These are phyloP conservation scores for Megaceryle torquata DNA, from an alignment of 2,113 vertebrate species.

Conservation along the genomic window DNA sequence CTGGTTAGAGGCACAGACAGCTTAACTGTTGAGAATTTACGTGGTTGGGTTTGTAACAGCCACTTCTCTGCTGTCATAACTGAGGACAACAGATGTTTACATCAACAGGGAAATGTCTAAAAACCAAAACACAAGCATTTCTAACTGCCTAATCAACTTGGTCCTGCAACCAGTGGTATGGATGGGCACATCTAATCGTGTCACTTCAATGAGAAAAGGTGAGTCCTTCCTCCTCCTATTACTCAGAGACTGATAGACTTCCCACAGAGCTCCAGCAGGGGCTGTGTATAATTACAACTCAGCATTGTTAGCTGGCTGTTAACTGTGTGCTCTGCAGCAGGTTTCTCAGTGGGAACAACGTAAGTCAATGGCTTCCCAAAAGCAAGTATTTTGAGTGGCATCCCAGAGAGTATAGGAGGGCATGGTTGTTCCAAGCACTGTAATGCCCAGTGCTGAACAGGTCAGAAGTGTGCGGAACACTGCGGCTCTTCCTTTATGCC, in stretches of 20 bases:
- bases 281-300: not conserved
- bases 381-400: not conserved
- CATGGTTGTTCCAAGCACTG: fast-evolving
- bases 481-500: fast-evolving
- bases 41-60: not conserved
- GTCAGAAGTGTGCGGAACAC: not conserved
- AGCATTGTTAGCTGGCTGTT: not conserved
- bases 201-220: not conserved
- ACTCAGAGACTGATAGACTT: not conserved
- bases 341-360: fast-evolving
- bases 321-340: not conserved
- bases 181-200: not conserved
- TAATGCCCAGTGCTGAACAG: not conserved
- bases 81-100: not conserved
- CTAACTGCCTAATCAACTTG: not conserved
- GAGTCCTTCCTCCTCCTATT: not conserved
- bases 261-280: not conserved
- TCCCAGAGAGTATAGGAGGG: not conserved
- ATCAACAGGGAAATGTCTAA: not conserved
- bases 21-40: not conserved
- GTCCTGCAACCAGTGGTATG: not conserved
- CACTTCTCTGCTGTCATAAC: not conserved
- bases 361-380: not conserved
- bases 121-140: not conserved
- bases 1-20: not conserved